phyloP scores from a whole-genome alignment of 1,140 invertebrate species.

The Aphelenchoides besseyi region DNA sequence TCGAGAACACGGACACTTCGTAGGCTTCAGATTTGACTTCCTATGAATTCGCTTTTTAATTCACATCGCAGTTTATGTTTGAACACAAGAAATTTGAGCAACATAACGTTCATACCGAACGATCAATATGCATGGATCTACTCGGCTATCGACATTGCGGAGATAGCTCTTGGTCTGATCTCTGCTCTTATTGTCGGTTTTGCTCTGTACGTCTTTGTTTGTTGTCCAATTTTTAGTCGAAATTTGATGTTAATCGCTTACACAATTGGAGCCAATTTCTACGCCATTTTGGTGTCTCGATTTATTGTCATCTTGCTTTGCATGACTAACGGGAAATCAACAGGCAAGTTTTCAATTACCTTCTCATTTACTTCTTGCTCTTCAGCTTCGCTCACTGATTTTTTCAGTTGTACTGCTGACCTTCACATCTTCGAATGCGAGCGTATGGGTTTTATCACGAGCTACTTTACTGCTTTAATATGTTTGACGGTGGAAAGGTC shows the following conservation, averaged over 20 bases:
- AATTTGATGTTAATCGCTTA: background rate
- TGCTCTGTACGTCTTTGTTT: background rate
- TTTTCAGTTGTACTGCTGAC: background rate
- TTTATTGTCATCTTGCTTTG: background rate
- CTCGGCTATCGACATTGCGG: background rate
- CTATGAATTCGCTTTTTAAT: too few species aligned
- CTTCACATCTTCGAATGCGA: background rate
- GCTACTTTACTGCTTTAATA: background rate
- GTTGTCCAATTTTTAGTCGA: background rate
- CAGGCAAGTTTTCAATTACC: background rate
- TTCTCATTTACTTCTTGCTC: background rate
- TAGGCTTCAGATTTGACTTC: too few species aligned
- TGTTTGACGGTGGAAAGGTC: background rate
- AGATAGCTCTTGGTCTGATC: background rate
- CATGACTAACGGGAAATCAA: background rate
- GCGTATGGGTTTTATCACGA: background rate
- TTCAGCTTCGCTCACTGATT: background rate
- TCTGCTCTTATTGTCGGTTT: background rate
- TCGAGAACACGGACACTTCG: too few species aligned
- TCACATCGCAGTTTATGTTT: too few species aligned
- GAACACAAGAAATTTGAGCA: too few species aligned
- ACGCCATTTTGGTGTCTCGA: background rate
- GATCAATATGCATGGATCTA: background rate
- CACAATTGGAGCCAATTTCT: background rate
- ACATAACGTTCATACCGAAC: background rate